Evolutionary conservation across 2,113 vertebrate species (phyloP), one percentile per base, ranked within the genome.

Genomic region (Cheilinus undulatus): DNA sequence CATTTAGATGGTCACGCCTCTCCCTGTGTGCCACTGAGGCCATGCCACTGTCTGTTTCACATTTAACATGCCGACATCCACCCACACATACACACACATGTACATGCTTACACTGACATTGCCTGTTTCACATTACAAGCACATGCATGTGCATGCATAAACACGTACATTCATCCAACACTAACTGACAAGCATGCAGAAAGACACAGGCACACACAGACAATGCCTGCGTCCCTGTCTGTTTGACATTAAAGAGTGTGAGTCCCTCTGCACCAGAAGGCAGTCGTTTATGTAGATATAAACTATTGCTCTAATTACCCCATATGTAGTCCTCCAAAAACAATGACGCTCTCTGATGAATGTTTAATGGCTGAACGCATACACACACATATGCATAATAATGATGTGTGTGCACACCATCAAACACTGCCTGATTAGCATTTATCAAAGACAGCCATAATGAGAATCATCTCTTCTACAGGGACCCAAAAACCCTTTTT

Each of bases 221-320:
- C 54, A 59, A 1, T 28, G 15, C 43, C 40, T 64, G 51, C 28
- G 68, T 69, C 81, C 15, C 78, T 75, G 81, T 77, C 87, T 85
- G 84, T 84, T 88, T 87, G 86, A 88, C 79, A 90, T 91, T 90
- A 87, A 65, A 80, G 66, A 75, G 7, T 45, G 42, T 45, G 32
- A 80, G 76, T 92, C 85, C 74, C 85, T 80, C 48, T 52, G 82
- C 76, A 84, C 73, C 92, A 93, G 92, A 87, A 89, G 90, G 91
- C 82, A 23, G 73, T 88, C 80, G 89, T 94, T 92, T 92, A 92
- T 90, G 87, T 85, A 76, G 75, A 84, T 82, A 93, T 92, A 92
- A 92, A 93, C 90, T 87, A 92, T 82, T 86, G 70, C 68, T 66
- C 59, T 93, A 90, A 93, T 90, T 92, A 87, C 80, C 84, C 86